phyloP scores from a whole-genome alignment of 2,797 vertebrate genomes.

The Ciconia nigra region DNA sequence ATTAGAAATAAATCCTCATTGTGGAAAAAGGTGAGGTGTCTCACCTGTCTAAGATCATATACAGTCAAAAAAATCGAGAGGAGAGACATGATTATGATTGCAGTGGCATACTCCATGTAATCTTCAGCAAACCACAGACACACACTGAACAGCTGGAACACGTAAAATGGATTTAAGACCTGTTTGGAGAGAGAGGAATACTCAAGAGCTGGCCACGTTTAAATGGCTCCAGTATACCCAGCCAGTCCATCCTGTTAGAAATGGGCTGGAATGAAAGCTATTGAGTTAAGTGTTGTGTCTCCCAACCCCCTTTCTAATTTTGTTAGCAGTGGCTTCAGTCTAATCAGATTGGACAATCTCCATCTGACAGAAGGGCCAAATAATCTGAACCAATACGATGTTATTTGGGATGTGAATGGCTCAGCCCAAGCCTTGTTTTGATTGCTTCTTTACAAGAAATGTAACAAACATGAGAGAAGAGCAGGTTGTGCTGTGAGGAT shows the following conservation, averaged over 20 bases:
- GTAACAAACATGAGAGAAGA: neutral
- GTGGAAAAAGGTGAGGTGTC: neutral
- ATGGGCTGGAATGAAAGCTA: neutral
- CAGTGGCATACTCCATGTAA: constrained; percentile 76
- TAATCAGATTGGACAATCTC: neutral
- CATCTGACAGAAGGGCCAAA: neutral
- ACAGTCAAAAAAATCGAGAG: constrained; percentile 75
- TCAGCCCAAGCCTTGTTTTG: neutral
- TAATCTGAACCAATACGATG: neutral
- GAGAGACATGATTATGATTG: constrained; percentile 79
- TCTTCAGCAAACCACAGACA: constrained; percentile 81
- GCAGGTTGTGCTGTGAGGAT: neutral
- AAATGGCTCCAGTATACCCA: neutral
- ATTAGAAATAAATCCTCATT: neutral
- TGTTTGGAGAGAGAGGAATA: constrained; percentile 38
- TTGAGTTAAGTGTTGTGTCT: neutral
- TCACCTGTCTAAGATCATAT: constrained; percentile 79
- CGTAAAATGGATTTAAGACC: constrained; percentile 81
- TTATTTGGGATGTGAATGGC: neutral
- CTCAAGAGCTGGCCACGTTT: neutral
- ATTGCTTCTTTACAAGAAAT: neutral
- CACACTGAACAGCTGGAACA: constrained; percentile 81
- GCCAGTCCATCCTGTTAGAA: neutral
- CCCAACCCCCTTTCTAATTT: neutral
- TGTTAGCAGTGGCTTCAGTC: neutral